Evolutionary conservation across 2,888 invertebrate genomes (phyloP), one percentile per base, ranked within the genome.

Genomic region (Tetranychus piercei): DNA sequence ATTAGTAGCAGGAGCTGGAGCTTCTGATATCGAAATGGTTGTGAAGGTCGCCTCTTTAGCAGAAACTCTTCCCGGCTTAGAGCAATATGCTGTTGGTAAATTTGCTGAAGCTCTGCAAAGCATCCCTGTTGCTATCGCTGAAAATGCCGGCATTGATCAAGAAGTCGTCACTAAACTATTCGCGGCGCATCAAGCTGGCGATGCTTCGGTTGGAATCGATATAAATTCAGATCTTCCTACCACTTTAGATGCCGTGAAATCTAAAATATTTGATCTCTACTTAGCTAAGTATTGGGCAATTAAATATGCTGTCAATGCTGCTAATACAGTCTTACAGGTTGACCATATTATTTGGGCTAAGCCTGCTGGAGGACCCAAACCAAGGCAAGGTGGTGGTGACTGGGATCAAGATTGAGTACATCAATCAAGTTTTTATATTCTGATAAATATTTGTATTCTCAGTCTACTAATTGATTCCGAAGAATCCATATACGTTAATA

Each of bases 311-410:
- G 91, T 93, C 0, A 88, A 90, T 77, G 94, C 94, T 1, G 94
- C 83, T 11, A 88, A 90, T 77, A 95, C 95, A 0, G 90, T 96
- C 78, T 86, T 97, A 44, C 89, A 90, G 82, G 92, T 97, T 44
- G 94, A 96, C 84, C 94, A 96, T 85, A 96, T 97, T 79, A 96
- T 97, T 78, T 95, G 96, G 95, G 94, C 96, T 0, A 96, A 96
- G 84, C 87, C 90, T 80, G 94, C 95, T 22, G 77, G 77, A 18
- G 96, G 96, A 71, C 95, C 95, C 0, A 95, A 94, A 83, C 87
- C 91, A 1, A 81, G 81, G 72, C 82, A 83, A 74, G 87, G 87
- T 77, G 84, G 84, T 15, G 87, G 86, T 9, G 84, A 83, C 79
- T 84, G 70, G 76, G 79, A 79, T 76, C 76, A 78, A 67, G 79